Evolutionary conservation across 1,140 invertebrate species (phyloP), one percentile per base, ranked within the genome.

Genomic region (Heliconius hewitsoni): DNA sequence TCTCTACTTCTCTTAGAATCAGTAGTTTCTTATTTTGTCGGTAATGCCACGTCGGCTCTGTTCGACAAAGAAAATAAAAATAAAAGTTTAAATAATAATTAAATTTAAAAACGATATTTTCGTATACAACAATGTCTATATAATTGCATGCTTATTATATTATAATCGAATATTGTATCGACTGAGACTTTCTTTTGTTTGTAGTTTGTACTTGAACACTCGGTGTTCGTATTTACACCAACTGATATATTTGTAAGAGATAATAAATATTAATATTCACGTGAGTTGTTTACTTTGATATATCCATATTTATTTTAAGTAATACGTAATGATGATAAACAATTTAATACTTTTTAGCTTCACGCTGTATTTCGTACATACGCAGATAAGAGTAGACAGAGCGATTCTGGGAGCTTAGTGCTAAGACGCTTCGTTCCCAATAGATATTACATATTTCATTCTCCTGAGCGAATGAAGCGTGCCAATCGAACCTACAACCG

Each of bases 191-290:
- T 74, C 39, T 39, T 79, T 79, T 74, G 73, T 71, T 74, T n/a
- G 42, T 46, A 46, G 73, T 71, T 74, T 75, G 78, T 79, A 79
- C 78, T 79, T 79, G 75, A 79, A 75, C 74, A 52, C 73, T 66
- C 60, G 60, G 76, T 71, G 55, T 77, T 55, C 46, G 71, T 73
- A 74, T 52, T 75, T 71, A 74, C 73, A 75, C 46, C 74, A 74
- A 71, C 57, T 75, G 78, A 73, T 72, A 79, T 79, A 79, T 79
- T 70, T 78, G 60, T 78, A 78, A 78, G 77, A 71, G 5, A 71
- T 75, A 75, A 80, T 80, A 76, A 80, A 76, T 52, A 82, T 71
- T 50, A 77, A 77, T 76, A 73, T 71, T 71, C 60, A 79, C 23
- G 60, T 50, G 27, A 52, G 42, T 72, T 70, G 18, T 52, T 52